Evolutionary conservation across 1,140 invertebrate species (phyloP).

Genomic region (Caerostris darwini): DNA sequence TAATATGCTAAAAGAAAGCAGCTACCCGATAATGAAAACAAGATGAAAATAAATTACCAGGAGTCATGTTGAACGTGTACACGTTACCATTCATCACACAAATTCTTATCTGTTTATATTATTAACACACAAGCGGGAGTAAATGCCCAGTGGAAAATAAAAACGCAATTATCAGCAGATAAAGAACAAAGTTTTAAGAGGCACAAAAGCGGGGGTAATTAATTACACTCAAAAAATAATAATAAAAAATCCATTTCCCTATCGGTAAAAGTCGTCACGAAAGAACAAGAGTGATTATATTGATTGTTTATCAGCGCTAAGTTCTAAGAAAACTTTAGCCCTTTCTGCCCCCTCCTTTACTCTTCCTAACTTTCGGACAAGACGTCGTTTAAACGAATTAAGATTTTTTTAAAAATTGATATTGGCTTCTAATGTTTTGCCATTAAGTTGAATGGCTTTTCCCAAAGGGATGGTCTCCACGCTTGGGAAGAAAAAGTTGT

Average conservation of each 20-base stretch:
- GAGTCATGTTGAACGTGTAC: slow-evolving; percentile 74
- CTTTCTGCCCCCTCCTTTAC: slow-evolving; percentile 1
- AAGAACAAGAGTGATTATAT: slow-evolving; percentile 77
- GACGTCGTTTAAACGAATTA: slow-evolving; percentile 63
- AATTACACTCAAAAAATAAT: slow-evolving; percentile 76
- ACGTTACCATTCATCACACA: slow-evolving; percentile 72
- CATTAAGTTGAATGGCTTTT: slow-evolving; percentile 68
- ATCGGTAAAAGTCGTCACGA: slow-evolving; percentile 73
- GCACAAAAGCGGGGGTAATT: slow-evolving; percentile 76
- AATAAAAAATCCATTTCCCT: slow-evolving; percentile 73
- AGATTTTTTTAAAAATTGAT: slow-evolving; percentile 74
- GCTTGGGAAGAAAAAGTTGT: slow-evolving; percentile 24
- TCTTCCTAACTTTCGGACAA: slow-evolving; percentile 54
- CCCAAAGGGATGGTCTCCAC: slow-evolving; percentile 46
- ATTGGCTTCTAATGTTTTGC: slow-evolving; percentile 76
- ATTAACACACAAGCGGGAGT: slow-evolving; percentile 77
- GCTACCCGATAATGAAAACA: slow-evolving; percentile 75
- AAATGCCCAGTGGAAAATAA: slow-evolving; percentile 77
- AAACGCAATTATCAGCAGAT: slow-evolving; percentile 77
- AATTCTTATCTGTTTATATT: slow-evolving; percentile 78
- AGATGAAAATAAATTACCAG: slow-evolving; percentile 77
- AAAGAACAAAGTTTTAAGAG: slow-evolving; percentile 74
- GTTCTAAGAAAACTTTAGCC: slow-evolving; percentile 69
- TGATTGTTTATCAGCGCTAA: slow-evolving; percentile 76
- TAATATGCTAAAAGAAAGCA: slow-evolving; percentile 76